Conservation (phyloP, 1,140 invertebrate genomes). For the Bombus huntii region DNA sequence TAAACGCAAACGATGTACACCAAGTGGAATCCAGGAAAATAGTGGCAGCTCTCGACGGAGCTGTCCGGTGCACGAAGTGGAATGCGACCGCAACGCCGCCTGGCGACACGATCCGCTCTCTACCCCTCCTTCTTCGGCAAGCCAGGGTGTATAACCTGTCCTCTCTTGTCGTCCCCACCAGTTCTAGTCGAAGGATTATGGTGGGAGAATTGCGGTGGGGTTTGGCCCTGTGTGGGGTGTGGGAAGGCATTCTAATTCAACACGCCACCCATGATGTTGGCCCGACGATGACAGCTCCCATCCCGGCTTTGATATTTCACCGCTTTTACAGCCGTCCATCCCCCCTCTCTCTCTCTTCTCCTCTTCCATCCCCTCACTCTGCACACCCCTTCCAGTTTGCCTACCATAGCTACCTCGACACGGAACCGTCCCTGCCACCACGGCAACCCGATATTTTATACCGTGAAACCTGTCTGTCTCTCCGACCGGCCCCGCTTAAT, state of each 20-base stretch:
- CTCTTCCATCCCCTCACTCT: background rate
- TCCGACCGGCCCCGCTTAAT: conserved; percentile 81
- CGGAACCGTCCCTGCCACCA: conserved; percentile 68
- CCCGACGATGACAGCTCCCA: conserved; percentile 86
- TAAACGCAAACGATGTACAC: conserved; percentile 58
- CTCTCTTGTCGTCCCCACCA: conserved; percentile 59
- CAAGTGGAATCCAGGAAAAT: conserved; percentile 74
- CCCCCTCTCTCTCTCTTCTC: conserved; percentile 60
- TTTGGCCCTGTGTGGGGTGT: conserved; percentile 69
- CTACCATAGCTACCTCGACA: conserved; percentile 64
- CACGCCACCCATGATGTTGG: conserved; percentile 87
- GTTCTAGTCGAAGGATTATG: conserved; percentile 58
- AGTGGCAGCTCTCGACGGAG: conserved; percentile 66
- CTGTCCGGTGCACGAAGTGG: conserved; percentile 50
- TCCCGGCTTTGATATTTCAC: conserved; percentile 85
- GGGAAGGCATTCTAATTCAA: conserved; percentile 83
- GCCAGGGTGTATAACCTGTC: conserved; percentile 63
- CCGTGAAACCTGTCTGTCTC: conserved; percentile 83
- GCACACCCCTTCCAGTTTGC: conserved; percentile 28
- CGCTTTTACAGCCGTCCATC: conserved; percentile 81
- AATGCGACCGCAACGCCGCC: conserved; percentile 69
- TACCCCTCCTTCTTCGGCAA: conserved; percentile 33
- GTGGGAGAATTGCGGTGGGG: conserved; percentile 69
- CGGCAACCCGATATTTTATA: conserved; percentile 82
- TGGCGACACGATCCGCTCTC: conserved; percentile 42